A percentile compares a stretch with the other conserved stretches of the same genome.
phyloP scores from a whole-genome alignment of 2,113 vertebrate species.

The Sceloporus tristichus region DNA sequence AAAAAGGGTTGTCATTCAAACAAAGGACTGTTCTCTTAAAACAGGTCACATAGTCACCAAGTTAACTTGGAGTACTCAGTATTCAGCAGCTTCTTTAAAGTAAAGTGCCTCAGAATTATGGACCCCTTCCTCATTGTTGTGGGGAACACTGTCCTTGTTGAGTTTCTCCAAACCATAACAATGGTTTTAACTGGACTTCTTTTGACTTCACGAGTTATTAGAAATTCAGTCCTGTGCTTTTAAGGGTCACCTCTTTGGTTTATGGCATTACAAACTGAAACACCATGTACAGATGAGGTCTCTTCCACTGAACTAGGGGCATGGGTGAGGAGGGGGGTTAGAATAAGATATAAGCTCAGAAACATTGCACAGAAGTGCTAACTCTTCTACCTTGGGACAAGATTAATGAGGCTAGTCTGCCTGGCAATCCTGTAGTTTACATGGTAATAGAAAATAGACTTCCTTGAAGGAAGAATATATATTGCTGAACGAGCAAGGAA shows the following conservation, averaged over 20 bases:
- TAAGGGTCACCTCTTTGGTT: conserved; percentile 56
- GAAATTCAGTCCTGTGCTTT: conserved; percentile 60
- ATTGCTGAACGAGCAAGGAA: conserved; percentile 67
- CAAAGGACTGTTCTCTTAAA: background rate
- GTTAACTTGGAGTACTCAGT: background rate
- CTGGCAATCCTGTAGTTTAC: conserved; percentile 69
- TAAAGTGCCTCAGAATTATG: background rate
- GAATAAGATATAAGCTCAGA: conserved; percentile 49
- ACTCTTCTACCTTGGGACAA: conserved; percentile 57
- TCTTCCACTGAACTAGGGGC: conserved; percentile 25
- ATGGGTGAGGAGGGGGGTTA: too few species aligned
- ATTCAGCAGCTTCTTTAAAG: background rate
- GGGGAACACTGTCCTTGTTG: background rate
- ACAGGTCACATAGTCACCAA: background rate
- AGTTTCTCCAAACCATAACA: background rate
- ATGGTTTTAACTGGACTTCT: background rate
- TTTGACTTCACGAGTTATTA: conserved; percentile 35
- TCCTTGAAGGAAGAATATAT: conserved; percentile 67
- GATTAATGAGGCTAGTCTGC: conserved; percentile 70
- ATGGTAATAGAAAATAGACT: conserved; percentile 71
- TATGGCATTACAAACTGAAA: conserved; percentile 44
- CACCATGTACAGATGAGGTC: conserved; percentile 19
- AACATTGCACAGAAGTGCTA: conserved; percentile 53
- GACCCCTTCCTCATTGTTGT: background rate
- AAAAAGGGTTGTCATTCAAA: background rate